Evolutionary conservation across 2,113 vertebrate species (phyloP).

Genomic region (Lipotes vexillifer): DNA sequence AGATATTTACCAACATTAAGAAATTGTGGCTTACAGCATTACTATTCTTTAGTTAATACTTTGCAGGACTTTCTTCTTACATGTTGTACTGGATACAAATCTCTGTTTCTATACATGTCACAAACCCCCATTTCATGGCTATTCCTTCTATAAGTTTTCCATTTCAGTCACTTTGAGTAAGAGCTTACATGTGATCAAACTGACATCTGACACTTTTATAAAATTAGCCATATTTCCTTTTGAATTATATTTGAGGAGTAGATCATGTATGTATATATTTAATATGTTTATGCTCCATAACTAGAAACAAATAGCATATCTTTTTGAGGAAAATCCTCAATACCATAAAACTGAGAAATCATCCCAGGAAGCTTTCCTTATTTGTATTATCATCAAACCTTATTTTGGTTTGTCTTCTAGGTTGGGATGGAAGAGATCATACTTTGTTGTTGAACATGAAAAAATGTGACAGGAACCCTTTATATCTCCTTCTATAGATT

Average conservation of each 20-base stretch:
- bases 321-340: neutral
- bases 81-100: neutral
- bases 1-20: neutral
- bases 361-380: constrained; percentile 20
- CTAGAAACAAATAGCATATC: neutral
- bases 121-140: neutral
- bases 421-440: neutral
- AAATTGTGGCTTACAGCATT: neutral
- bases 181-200: neutral
- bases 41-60: neutral
- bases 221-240: constrained; percentile 1
- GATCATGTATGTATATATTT: neutral
- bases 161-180: neutral
- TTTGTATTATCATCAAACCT: neutral
- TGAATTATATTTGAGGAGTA: neutral
- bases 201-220: neutral
- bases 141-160: neutral
- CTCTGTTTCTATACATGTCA: neutral
- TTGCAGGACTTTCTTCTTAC: neutral
- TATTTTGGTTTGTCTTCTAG: neutral
- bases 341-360: constrained; percentile 42
- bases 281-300: neutral
- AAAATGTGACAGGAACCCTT: constrained; percentile 35
- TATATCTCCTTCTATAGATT: constrained; percentile 83
- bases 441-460: constrained; percentile 41